These are phyloP conservation scores for Melanotaenia maccullochi DNA, from an alignment of 2,797 vertebrate genomes.

Conservation along the genomic window DNA sequence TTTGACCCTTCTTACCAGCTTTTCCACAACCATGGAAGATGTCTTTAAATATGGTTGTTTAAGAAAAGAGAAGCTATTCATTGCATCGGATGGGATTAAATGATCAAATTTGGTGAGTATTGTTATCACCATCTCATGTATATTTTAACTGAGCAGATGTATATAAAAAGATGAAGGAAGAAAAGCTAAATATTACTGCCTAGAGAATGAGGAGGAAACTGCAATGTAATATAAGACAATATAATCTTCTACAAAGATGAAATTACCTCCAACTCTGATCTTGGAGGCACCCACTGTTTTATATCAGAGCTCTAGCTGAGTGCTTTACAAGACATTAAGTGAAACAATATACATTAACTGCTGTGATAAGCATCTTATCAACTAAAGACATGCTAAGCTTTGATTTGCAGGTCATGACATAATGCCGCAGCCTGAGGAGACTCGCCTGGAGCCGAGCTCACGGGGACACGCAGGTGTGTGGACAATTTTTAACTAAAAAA, in stretches of 20 bases:
- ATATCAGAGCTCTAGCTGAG: constrained; percentile 27
- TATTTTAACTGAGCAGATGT: constrained; percentile 9
- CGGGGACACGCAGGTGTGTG: constrained; percentile 24
- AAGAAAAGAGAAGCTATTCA: too few relatives aligned
- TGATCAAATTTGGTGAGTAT: constrained; percentile 10
- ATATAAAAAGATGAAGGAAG: not conserved
- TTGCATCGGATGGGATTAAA: too few relatives aligned
- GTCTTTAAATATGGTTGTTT: too few relatives aligned
- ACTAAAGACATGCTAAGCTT: constrained; percentile 31
- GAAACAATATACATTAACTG: constrained; percentile 53
- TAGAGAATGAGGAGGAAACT: constrained; percentile 2
- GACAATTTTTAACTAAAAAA: constrained; percentile 47
- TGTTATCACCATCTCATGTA: constrained; percentile 1
- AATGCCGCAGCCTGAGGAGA: constrained; percentile 7
- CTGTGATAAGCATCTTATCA: constrained; percentile 42
- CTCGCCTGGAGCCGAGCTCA: constrained; percentile 15
- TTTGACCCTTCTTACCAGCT: too few relatives aligned
- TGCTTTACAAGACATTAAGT: constrained; percentile 35
- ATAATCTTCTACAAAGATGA: constrained; percentile 32
- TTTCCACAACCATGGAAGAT: too few relatives aligned
- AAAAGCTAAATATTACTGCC: constrained; percentile 8
- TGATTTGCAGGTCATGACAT: constrained; percentile 36
- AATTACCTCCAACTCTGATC: constrained; percentile 42
- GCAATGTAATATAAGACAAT: constrained; percentile 17
- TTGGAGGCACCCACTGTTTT: constrained; percentile 36